phyloP scores from a whole-genome alignment of 2,797 vertebrate genomes.

The Spea hammondii region DNA sequence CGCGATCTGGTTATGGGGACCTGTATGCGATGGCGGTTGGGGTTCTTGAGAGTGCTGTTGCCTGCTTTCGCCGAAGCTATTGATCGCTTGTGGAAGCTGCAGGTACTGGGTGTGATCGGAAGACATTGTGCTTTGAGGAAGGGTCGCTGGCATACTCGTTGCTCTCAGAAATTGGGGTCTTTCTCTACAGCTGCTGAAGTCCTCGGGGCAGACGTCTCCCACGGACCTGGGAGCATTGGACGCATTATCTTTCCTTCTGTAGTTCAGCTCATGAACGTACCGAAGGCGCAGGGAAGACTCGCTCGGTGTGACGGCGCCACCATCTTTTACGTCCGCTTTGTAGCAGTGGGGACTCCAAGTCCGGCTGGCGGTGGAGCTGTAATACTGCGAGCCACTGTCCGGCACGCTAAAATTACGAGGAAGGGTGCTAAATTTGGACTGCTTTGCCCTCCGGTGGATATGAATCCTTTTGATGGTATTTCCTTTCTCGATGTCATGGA shows the following conservation, averaged over 20 bases:
- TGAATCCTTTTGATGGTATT: constrained; percentile 93
- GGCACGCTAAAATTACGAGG: constrained; percentile 95
- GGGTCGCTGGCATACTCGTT: constrained; percentile 84
- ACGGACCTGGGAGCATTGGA: constrained; percentile 10
- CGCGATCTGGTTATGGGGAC: constrained; percentile 67
- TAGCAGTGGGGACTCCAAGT: constrained; percentile 79
- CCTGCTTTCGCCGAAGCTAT: constrained; percentile 65
- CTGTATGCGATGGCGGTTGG: constrained; percentile 13
- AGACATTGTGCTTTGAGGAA: constrained; percentile 70
- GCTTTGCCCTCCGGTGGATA: constrained; percentile 87
- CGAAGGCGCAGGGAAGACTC: constrained; percentile 52
- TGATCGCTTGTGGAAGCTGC: constrained; percentile 50
- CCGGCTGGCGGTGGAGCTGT: constrained; percentile 61
- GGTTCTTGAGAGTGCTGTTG: constrained; percentile 61
- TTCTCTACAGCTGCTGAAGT: constrained; percentile 68
- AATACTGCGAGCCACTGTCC: constrained; percentile 69
- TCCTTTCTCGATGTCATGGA: constrained; percentile 98
- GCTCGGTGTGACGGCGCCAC: constrained; percentile 60
- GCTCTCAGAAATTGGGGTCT: constrained; percentile 86
- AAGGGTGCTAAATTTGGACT: constrained; percentile 92
- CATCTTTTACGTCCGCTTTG: constrained; percentile 76
- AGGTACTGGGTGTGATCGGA: constrained; percentile 60
- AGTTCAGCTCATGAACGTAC: constrained; percentile 56
- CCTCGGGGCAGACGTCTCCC: constrained; percentile 56
- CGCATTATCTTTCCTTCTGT: constrained; percentile 60